phyloP scores from a whole-genome alignment of 2,113 vertebrate species.

The Menura novaehollandiae region DNA sequence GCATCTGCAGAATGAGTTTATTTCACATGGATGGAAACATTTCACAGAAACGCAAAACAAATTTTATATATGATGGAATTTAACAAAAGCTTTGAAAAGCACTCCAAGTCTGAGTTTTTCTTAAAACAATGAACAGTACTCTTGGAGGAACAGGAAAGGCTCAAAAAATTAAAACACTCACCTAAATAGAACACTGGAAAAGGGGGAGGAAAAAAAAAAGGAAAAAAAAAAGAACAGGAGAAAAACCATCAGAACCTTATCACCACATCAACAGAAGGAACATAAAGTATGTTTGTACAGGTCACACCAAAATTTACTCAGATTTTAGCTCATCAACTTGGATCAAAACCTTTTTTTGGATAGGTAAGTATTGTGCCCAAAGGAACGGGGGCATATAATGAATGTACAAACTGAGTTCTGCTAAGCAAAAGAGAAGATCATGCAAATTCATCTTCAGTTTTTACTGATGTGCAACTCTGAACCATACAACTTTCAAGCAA shows the following conservation, averaged over 20 bases:
- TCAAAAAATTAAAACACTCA: conserved; percentile 72
- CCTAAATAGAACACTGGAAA: conserved; percentile 79
- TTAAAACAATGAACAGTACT: conserved; percentile 61
- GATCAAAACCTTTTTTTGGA: background rate
- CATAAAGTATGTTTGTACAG: background rate
- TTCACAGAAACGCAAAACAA: conserved; percentile 65
- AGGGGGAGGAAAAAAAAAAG: conserved; percentile 33
- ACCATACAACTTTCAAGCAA: background rate
- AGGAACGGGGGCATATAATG: background rate
- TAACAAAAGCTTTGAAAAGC: conserved; percentile 62
- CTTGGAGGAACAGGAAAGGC: conserved; percentile 21
- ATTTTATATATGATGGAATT: conserved; percentile 48
- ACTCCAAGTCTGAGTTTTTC: conserved; percentile 39
- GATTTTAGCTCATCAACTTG: background rate
- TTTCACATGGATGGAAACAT: conserved; percentile 63
- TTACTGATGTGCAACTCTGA: background rate
- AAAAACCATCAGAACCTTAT: conserved; percentile 69
- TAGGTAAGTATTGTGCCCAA: background rate
- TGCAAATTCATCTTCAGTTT: background rate
- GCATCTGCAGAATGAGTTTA: conserved; percentile 56
- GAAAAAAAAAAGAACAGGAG: conserved; percentile 49
- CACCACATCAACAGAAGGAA: conserved; percentile 9
- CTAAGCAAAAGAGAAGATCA: background rate
- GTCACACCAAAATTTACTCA: conserved; percentile 14
- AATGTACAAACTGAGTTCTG: background rate